Percentiles rank a stretch among this genome's conserved stretches.
Evolutionary conservation across 2,113 vertebrate species (phyloP).

Genomic region (Urocitellus parryii): DNA sequence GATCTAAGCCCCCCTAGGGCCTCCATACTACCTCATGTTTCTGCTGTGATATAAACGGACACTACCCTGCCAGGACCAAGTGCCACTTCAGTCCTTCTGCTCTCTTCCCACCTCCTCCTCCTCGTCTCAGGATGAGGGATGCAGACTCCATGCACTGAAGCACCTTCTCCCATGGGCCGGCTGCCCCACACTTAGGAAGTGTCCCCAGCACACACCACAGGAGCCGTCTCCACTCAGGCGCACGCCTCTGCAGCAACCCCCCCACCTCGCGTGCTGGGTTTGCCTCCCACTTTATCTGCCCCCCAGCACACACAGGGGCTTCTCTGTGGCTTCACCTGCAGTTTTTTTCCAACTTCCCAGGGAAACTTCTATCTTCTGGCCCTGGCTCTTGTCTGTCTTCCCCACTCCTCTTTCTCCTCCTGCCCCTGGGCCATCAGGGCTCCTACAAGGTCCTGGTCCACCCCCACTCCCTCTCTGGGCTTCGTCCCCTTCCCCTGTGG

Average conservation of each 20-base stretch:
- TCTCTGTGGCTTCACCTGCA: not conserved
- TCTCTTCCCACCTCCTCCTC: not conserved
- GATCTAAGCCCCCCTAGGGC: not conserved
- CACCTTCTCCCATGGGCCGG: not conserved
- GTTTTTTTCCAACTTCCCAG: not conserved
- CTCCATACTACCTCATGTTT: not conserved
- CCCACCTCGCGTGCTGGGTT: no score
- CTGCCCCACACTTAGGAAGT: not conserved
- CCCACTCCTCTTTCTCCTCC: not conserved
- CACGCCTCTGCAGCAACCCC: accelerated
- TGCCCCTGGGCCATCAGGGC: not conserved
- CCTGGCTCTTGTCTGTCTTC: not conserved
- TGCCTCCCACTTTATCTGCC: not conserved
- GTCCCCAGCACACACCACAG: no score
- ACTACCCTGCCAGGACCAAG: no score
- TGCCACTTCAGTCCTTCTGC: no score
- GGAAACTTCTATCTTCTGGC: not conserved
- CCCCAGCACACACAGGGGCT: not conserved
- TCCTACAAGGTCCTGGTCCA: not conserved
- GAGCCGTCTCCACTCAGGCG: no score
- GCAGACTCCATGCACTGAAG: no score
- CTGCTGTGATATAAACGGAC: not conserved
- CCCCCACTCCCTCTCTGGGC: not conserved
- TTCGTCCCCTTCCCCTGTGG: not conserved
- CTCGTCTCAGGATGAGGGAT: not conserved